phyloP scores from a whole-genome alignment of 2,113 vertebrate genomes.

The Stercorarius parasiticus region DNA sequence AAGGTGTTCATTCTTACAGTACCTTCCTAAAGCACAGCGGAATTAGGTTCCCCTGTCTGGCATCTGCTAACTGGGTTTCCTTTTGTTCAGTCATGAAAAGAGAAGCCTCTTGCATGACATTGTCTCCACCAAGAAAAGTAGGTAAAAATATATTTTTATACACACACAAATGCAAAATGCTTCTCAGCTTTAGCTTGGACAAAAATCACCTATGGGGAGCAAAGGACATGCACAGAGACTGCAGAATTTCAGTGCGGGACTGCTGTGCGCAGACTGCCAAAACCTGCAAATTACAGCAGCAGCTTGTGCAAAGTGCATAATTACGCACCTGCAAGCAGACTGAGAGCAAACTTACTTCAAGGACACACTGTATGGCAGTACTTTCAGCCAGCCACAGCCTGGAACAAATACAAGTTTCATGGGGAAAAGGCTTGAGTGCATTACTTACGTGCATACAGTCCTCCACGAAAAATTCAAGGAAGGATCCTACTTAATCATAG shows the following conservation, averaged over 20 bases:
- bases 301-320: not conserved
- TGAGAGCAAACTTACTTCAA: not conserved
- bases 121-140: not conserved
- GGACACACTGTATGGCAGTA: not conserved
- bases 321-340: not conserved
- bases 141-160: conserved; percentile 23
- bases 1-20: not conserved
- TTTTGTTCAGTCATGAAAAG: not conserved
- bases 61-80: not conserved
- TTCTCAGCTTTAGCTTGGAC: not conserved
- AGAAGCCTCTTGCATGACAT: not conserved
- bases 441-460: not conserved
- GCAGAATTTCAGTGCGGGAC: not conserved
- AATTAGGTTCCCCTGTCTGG: not conserved
- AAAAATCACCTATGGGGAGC: not conserved
- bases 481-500: not conserved
- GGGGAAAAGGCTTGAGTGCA: not conserved
- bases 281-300: not conserved
- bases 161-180: not conserved
- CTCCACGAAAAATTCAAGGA: not conserved
- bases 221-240: not conserved
- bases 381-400: not conserved
- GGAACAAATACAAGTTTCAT: not conserved
- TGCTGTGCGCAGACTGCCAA: not conserved
- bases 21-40: not conserved